phyloP scores from a whole-genome alignment of 2,888 invertebrate species.

The Brachyopa scutellaris region DNA sequence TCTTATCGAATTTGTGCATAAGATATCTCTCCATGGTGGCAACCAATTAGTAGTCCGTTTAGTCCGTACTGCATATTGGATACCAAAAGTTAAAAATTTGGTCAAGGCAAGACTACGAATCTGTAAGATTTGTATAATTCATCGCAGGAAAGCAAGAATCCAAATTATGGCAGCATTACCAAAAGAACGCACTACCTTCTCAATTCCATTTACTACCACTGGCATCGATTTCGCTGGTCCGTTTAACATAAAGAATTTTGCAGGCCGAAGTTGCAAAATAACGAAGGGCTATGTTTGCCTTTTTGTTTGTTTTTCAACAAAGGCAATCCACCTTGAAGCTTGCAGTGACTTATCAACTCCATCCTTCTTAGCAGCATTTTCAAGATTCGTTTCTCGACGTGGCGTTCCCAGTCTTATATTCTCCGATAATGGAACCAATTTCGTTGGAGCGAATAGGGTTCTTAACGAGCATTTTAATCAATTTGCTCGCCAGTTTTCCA shows the following conservation, averaged over 20 bases:
- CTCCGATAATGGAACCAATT: not conserved
- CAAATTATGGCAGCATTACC: not conserved
- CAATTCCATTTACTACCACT: not conserved
- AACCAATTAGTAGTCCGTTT: slow-evolving; percentile 1
- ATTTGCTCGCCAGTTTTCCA: not conserved
- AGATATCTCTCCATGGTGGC: not conserved
- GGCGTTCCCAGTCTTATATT: not conserved
- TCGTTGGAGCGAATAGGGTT: not conserved
- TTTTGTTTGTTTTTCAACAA: not conserved
- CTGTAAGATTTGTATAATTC: not conserved
- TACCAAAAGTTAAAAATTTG: not conserved
- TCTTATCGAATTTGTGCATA: not conserved
- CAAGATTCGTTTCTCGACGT: not conserved
- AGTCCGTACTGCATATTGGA: not conserved
- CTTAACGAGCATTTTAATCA: not conserved
- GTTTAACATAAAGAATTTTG: not conserved
- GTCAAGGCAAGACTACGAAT: not conserved
- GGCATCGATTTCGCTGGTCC: not conserved
- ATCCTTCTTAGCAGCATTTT: not conserved
- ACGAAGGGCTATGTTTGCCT: not conserved
- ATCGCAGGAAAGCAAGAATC: not conserved
- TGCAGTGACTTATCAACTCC: not conserved
- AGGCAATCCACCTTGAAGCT: not conserved
- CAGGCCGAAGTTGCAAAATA: not conserved
- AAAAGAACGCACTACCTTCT: not conserved